Evolutionary conservation across 1,140 invertebrate species (phyloP), one percentile per base, ranked within the genome.

Genomic region (Potamilus streckersoni): DNA sequence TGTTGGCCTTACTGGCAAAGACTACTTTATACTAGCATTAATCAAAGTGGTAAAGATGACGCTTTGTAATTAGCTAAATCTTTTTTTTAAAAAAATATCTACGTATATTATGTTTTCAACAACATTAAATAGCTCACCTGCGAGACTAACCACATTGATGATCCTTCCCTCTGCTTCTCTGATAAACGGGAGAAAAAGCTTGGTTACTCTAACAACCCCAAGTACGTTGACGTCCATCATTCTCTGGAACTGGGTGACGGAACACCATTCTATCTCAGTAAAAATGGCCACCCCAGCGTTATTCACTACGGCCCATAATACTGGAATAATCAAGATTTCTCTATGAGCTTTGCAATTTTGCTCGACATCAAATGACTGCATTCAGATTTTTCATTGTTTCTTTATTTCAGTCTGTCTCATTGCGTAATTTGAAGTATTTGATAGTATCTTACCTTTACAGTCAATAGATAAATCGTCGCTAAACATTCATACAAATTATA

Each of bases 101-200:
- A 64, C 19, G 16, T 64, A 20, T 2, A 20, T 14, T 64, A 20
- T 14, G 20, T 14, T 64, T 64, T 2, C 13, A 15, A 19, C 65
- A 19, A 68, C n/a, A 6, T 0, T 11, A 64, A 27, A 27, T 14
- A 64, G 15, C 27, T 59, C 56, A 84, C 87, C 87, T 72, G 87
- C 86, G 83, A 97, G 94, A 85, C 95, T 97, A 15, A 93, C 93
- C 2, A 97, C 90, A 70, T 94, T 94, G 20, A 97, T 93, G 56
- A 98, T 91, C 74, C 96, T 92, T 55, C 91, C 91, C 86, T 82
- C 77, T 13, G 81, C 79, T 31, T 80, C 71, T 19, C 87, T 79
- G 5, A 89, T 74, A 15, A 88, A 73, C 14, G 88, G 88, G 19
- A 89, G 82, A 72, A 86, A 88, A 14, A 82, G 85, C 72, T 87